Evolutionary conservation across 2,888 invertebrate species (phyloP), one percentile per base, ranked within the genome.

Genomic region (Mongoloraphidia duomilia): DNA sequence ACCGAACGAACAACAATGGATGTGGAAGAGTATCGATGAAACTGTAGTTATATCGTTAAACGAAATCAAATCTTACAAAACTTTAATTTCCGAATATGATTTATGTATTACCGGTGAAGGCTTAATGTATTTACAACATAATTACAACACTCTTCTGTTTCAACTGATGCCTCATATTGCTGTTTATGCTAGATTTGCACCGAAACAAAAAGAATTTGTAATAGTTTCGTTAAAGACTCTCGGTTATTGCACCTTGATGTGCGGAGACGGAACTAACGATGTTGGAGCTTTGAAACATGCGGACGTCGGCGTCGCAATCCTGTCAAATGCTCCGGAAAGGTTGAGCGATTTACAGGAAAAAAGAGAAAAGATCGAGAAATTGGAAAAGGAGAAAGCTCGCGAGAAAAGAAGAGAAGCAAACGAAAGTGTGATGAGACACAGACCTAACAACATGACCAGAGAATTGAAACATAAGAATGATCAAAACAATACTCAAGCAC

Each of bases 181-280:
- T 47, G 89, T 99, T 2, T 98, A 90, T 67, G 98, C 98, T 1
- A 76, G 99, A 59, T 95, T 97, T 61, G 94, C 95, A 2, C 98
- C 99, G 0, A 98, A 98, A 65, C 98, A 99, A 66, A 99, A 98
- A 69, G 97, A 98, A 69, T 85, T 82, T 62, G 87, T 97, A 2
- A 84, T 99, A 41, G 87, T 91, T 9, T 82, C 86, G 5, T 69
- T 98, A 47, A 96, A 93, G 64, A 76, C 80, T 34, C 70, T 88
- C 10, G 98, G 98, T 5, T 91, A 80, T 61, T 79, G 80, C 4
- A 94, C 96, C 0, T 73, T 99, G 2, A 99, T 99, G 99, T 99
- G 98, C 64, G 98, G 99, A 2, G 99, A 99, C 71, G 99, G 99
- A 48, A 99, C 99, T 2, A 99, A 99, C 66, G 98, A 99, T 70